A percentile compares a stretch with the other conserved stretches of the same genome.
phyloP scores from a whole-genome alignment of 1,140 invertebrate species.

The Lasioglossum baleicum region DNA sequence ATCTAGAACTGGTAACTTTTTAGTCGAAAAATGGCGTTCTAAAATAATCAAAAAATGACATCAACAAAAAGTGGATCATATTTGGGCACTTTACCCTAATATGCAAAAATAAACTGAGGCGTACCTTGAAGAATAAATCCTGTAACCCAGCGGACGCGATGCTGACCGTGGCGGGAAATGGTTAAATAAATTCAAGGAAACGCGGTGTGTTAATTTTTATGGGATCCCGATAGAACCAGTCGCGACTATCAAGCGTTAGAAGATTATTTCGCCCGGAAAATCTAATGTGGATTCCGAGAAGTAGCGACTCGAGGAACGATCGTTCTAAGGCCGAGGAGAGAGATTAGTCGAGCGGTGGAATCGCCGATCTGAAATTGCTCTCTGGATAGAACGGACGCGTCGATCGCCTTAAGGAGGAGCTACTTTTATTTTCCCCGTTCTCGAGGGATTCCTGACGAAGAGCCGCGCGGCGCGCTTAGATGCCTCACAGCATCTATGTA shows the following conservation, averaged over 20 bases:
- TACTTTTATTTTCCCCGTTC: slow-evolving; percentile 52
- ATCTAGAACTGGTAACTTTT: no score
- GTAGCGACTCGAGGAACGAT: background rate
- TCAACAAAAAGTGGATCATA: no score
- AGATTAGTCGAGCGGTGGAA: background rate
- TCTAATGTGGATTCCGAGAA: background rate
- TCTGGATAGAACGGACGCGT: slow-evolving; percentile 41
- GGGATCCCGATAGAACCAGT: background rate
- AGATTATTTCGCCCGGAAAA: background rate
- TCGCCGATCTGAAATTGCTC: slow-evolving; percentile 37
- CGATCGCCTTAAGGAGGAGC: slow-evolving; percentile 46
- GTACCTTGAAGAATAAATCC: no score
- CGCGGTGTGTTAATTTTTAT: no score
- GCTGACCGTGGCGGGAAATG: no score
- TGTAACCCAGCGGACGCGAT: no score
- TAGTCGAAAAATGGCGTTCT: no score
- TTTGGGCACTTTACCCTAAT: no score
- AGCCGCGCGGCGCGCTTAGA: slow-evolving; percentile 43
- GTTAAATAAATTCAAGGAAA: no score
- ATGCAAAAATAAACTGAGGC: no score
- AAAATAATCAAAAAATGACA: no score
- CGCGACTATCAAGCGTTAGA: background rate
- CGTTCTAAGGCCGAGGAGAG: background rate
- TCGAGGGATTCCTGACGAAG: slow-evolving; percentile 51
- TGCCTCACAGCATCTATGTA: slow-evolving; percentile 31